A percentile compares a stretch with the other conserved stretches of the same genome.
These are phyloP conservation scores for Hippocampus kuda DNA, from an alignment of 2,797 vertebrate genomes.

Conservation along the genomic window DNA sequence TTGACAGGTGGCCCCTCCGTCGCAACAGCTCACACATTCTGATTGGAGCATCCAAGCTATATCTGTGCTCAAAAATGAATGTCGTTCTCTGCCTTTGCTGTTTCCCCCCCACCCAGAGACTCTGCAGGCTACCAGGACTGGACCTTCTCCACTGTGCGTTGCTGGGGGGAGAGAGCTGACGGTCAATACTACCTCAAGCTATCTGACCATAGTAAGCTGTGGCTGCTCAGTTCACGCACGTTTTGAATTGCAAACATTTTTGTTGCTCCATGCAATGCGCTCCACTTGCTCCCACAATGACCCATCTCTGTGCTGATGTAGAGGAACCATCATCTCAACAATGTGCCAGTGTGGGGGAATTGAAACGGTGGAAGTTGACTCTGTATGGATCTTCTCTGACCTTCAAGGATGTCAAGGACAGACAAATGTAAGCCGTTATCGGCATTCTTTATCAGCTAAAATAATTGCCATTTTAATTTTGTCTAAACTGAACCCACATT, in stretches of 20 bases:
- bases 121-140: constrained; percentile 78
- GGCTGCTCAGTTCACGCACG: background rate
- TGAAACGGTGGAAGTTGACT: constrained; percentile 80
- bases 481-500: background rate
- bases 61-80: background rate
- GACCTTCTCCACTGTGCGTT: constrained; percentile 94
- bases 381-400: constrained; percentile 89
- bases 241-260: background rate
- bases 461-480: background rate
- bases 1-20: constrained; percentile 73
- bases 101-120: background rate
- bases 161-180: constrained; percentile 85
- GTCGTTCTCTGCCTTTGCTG: background rate
- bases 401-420: constrained; percentile 69
- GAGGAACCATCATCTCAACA: constrained; percentile 49
- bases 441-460: background rate
- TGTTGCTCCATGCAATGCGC: background rate
- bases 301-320: constrained; percentile 27
- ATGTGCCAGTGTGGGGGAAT: constrained; percentile 52
- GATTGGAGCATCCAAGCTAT: background rate
- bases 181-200: constrained; percentile 78
- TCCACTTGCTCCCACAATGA: background rate
- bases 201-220: constrained; percentile 76
- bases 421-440: constrained; percentile 67
- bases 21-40: background rate